Conservation (phyloP, 2,888 invertebrate species). For the Heterodera filipjevi region DNA sequence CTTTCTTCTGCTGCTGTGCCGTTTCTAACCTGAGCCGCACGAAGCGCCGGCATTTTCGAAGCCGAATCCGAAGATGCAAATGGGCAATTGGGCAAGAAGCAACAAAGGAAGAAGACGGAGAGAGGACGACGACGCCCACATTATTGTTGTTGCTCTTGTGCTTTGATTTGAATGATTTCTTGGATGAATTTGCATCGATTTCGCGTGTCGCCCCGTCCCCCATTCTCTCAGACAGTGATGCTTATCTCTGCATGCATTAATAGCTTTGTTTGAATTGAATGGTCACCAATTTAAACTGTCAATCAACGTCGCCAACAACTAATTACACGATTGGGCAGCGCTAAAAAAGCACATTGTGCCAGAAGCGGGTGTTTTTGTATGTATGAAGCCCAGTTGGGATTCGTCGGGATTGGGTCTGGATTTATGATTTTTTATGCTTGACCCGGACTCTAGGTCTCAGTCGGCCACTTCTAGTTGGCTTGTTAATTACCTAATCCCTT, state of each 20-base stretch:
- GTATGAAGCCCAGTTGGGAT: no score
- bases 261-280: background rate
- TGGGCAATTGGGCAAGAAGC: background rate
- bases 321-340: background rate
- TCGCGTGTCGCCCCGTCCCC: background rate
- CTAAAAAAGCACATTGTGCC: no score
- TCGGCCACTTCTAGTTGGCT: no score
- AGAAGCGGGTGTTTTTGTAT: no score
- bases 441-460: no score
- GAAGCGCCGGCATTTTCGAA: constrained; percentile 16
- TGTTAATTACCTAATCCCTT: no score
- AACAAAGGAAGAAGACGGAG: background rate
- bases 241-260: background rate
- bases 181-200: background rate
- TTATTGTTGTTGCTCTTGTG: no score
- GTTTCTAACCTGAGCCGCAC: background rate
- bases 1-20: background rate
- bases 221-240: background rate
- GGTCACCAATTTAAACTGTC: background rate
- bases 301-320: background rate
- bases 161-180: background rate
- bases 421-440: no score
- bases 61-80: constrained; percentile 2
- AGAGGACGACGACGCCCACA: no score
- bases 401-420: no score